phyloP scores from a whole-genome alignment of 92 coral and sea anemone genomes.

The Zoanthus gigantus region DNA sequence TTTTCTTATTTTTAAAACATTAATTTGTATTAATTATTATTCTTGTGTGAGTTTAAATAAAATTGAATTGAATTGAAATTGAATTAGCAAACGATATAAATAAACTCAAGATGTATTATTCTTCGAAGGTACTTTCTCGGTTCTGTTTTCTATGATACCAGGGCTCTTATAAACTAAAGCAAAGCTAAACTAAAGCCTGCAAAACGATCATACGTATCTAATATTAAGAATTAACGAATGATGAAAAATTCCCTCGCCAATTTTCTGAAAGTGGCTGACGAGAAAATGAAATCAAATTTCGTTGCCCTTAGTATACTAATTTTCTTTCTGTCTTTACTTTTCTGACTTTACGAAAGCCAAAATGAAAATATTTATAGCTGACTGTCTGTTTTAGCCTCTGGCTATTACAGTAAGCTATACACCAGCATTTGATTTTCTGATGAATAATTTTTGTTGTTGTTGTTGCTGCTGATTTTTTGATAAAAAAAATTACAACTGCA shows the following conservation, averaged over 20 bases:
- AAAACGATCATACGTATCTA: neutral
- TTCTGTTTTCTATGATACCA: conserved; percentile 21
- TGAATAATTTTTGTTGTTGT: too few relatives aligned
- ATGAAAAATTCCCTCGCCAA: too few relatives aligned
- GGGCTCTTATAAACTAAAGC: neutral
- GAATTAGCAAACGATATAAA: conserved; percentile 8
- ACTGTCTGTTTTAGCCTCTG: conserved; percentile 10
- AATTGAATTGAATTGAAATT: too few relatives aligned
- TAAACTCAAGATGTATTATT: conserved; percentile 13
- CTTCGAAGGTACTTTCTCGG: conserved; percentile 26
- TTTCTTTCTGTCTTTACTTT: neutral
- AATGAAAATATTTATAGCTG: neutral
- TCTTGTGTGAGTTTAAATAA: too few relatives aligned
- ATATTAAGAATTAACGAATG: conserved; percentile 6
- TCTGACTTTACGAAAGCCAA: conserved; percentile 16
- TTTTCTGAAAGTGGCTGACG: conserved; percentile 1
- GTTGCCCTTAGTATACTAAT: conserved; percentile 17
- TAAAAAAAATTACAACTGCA: conserved; percentile 1
- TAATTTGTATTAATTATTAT: too few relatives aligned
- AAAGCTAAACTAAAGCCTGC: neutral
- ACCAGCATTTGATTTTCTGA: neutral
- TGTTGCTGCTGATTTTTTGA: conserved; percentile 1
- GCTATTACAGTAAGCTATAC: neutral
- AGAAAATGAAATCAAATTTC: conserved; percentile 27
- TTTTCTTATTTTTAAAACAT: too few relatives aligned